A percentile compares a stretch with the other conserved stretches of the same genome.
These are phyloP conservation scores for Limnephilus auricula DNA, from an alignment of 2,888 invertebrate species.

Conservation along the genomic window DNA sequence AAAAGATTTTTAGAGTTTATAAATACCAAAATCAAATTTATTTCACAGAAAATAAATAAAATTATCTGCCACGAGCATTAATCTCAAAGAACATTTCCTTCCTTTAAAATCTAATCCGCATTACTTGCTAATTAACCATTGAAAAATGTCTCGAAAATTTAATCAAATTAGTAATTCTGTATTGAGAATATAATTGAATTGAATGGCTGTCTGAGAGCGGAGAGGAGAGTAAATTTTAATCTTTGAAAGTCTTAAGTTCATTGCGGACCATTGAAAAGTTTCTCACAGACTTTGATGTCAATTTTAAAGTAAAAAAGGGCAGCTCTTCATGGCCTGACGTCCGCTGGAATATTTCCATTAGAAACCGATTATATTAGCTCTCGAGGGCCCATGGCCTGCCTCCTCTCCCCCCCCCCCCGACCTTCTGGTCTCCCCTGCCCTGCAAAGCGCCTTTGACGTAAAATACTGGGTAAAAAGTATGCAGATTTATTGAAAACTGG, in stretches of 20 bases:
- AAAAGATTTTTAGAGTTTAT: not conserved
- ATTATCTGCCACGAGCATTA: not conserved
- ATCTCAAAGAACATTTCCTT: not conserved
- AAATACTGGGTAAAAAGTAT: not conserved
- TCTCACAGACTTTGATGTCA: constrained; percentile 2
- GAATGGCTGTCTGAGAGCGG: not conserved
- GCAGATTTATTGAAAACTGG: constrained; percentile 44
- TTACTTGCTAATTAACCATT: not conserved
- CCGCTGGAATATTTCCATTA: constrained; percentile 19
- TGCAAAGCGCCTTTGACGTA: not conserved
- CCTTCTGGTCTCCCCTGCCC: not conserved
- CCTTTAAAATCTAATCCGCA: not conserved
- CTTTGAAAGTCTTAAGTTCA: constrained; percentile 21
- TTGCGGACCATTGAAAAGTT: constrained; percentile 24
- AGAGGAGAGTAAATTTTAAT: constrained; percentile 16
- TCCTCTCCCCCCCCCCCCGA: too few species aligned
- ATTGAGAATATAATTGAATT: constrained; percentile 29
- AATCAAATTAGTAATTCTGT: constrained; percentile 31
- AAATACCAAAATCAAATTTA: not conserved
- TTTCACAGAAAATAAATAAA: not conserved
- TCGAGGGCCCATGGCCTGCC: not conserved
- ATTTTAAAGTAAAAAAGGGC: constrained; percentile 16
- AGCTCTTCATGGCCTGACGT: constrained; percentile 1
- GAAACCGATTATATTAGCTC: not conserved
- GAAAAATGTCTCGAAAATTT: not conserved